Base-by-base conservation (phyloP, 1,140 invertebrate genomes). In the Ostrea edulis region DNA sequence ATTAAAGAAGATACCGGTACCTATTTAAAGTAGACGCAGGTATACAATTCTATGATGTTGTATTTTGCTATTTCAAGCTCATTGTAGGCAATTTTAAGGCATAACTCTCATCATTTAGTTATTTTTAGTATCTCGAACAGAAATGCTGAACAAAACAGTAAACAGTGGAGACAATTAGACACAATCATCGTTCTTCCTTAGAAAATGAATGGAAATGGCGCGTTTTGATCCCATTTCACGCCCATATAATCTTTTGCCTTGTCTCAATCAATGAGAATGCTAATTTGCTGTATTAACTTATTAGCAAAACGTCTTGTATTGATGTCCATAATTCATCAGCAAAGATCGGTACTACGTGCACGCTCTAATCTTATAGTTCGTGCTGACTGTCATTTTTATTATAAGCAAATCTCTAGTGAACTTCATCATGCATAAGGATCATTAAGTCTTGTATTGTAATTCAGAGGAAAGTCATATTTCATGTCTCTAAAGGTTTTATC, bases 401-500 rank as follows among this genome's bases (percentile, higher is more conserved):
- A 22, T 77, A 22, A 77, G 22, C 29, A 77, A 77, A 77, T 77
- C 68, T 77, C 68, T 77, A 77, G 68, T 17, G 68, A 77, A 77
- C 25, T 29, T 77, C 29, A 44, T 77, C 68, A 77, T 35, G 68
- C 68, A 12, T 29, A 77, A 77, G 22, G 29, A 77, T 29, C 68
- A 77, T 77, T 77, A 77, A 29, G 68, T 35, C 68, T 77, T 29
- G 68, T 35, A 77, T 77, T 77, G 25, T 77, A 77, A 77, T 77
- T 77, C 68, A 35, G 68, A 17, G 29, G 29, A 29, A 77, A 77
- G 68, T 35, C 68, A 77, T 29, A 77, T 77, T 77, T 77, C 68
- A 77, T 35, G 68, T 77, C 68, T 77, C 12, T 29, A 25, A 29
- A 35, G 68, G 25, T 77, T 77, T 35, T 77, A 77, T 77, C 68